Conservation (phyloP, 1,140 invertebrate species). For the Hycleus phaleratus region DNA sequence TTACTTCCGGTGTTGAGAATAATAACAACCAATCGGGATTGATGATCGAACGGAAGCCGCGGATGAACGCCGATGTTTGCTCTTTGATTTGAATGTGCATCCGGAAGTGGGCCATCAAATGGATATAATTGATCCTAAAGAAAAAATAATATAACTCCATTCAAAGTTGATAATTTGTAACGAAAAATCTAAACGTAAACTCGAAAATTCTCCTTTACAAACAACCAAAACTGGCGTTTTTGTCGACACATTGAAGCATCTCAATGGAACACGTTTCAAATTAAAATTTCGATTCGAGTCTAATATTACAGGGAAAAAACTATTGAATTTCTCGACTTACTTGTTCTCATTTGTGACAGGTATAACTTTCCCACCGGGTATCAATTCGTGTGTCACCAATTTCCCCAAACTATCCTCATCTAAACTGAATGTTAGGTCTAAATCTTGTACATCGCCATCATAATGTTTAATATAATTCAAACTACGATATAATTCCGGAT, state of each 20-base stretch:
- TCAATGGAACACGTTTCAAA: background rate
- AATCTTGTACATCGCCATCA: slow-evolving; percentile 84
- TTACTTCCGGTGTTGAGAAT: slow-evolving; percentile 93
- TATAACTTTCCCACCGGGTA: slow-evolving; percentile 87
- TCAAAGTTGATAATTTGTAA: too few relatives aligned
- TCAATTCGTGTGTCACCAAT: slow-evolving; percentile 81
- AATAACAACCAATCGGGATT: slow-evolving; percentile 91
- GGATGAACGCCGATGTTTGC: slow-evolving; percentile 92
- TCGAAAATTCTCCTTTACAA: too few relatives aligned
- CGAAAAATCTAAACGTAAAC: too few relatives aligned
- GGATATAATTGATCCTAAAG: slow-evolving; percentile 90
- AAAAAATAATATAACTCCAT: slow-evolving; percentile 9
- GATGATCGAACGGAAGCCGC: slow-evolving; percentile 92
- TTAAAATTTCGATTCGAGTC: too few relatives aligned
- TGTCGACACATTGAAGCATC: too few relatives aligned
- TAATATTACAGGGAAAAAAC: background rate
- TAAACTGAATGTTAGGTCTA: slow-evolving; percentile 94
- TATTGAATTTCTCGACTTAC: slow-evolving; percentile 45
- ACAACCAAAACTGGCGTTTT: too few relatives aligned
- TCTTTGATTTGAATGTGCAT: slow-evolving; percentile 96
- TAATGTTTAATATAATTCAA: slow-evolving; percentile 96
- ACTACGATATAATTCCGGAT: slow-evolving; percentile 92
- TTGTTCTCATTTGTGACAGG: slow-evolving; percentile 96
- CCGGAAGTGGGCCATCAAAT: slow-evolving; percentile 96
- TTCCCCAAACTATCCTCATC: slow-evolving; percentile 94